Evolutionary conservation across 1,140 invertebrate species (phyloP), one percentile per base, ranked within the genome.

Genomic region (Drosophila arizonae): DNA sequence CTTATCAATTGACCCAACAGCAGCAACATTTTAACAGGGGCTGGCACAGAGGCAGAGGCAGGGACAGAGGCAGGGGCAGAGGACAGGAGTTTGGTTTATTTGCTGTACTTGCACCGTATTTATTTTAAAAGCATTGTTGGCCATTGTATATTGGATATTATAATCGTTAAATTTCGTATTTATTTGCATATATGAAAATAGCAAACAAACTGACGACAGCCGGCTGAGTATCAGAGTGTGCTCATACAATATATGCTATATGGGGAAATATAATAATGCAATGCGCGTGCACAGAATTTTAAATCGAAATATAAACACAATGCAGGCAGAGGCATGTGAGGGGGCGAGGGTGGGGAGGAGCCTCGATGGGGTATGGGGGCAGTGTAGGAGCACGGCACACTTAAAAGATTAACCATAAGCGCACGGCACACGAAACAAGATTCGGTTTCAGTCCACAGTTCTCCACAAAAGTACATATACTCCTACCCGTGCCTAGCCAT

Each of bases 341-440:
- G n/a, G 11, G 41, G 50, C 39, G 28, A 41, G 26, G 43, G 61
- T 28, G 5, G 21, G 24, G 3, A 26, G 8, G 6, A 51, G 57
- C 46, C 0, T 6, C 9, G 41, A 26, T 6, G 3, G 11, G 6
- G n/a, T 33, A 21, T 21, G 17, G 26, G 50, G 45, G 55, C 36
- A 51, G 17, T 30, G 67, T 52, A 65, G 52, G 41, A 65, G 41
- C 41, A 65, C 76, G 57, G 60, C 72, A 88, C 82, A 88, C 84
- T 87, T 87, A 79, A 82, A 87, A 88, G 84, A 87, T 87, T 87
- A 87, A 87, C 82, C 84, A 77, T 76, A 62, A 70, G 72, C 64
- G 33, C 48, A 48, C 9, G 54, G 54, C 54, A 56, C 71, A 80
- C 73, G 78, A 76, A 81, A 68, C 73, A 54, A 58, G 52, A 54